These are phyloP conservation scores for Onthophagus taurus DNA, from an alignment of 1,140 invertebrate species.

Conservation along the genomic window DNA sequence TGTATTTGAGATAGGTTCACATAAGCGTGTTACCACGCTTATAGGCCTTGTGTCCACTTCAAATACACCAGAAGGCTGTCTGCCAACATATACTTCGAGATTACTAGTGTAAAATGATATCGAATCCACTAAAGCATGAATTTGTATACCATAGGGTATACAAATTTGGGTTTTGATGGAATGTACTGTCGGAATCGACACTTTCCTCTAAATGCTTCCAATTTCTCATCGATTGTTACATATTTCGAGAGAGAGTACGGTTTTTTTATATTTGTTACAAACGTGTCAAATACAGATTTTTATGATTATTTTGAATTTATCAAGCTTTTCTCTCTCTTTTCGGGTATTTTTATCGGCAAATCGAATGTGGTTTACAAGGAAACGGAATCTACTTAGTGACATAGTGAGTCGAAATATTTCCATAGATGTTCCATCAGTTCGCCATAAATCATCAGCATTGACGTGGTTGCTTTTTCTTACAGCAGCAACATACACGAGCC, in stretches of 20 bases:
- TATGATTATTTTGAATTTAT: slow-evolving; percentile 17
- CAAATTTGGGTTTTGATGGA: slow-evolving; percentile 35
- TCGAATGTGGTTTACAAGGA: no score
- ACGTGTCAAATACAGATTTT: slow-evolving; percentile 32
- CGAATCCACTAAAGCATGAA: slow-evolving; percentile 16
- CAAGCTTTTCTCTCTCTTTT: no score
- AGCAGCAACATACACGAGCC: slow-evolving; percentile 41
- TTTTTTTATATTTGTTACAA: slow-evolving; percentile 23
- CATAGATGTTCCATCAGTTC: slow-evolving; percentile 37
- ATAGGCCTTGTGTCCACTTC: background rate
- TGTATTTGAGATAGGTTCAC: slow-evolving; percentile 1
- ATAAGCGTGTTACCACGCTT: background rate
- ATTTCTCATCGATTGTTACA: slow-evolving; percentile 34
- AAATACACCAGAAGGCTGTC: background rate
- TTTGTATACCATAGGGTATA: slow-evolving; percentile 36
- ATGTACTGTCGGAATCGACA: slow-evolving; percentile 28
- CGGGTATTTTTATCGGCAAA: no score
- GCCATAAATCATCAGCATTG: slow-evolving; percentile 40
- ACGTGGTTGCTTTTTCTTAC: slow-evolving; percentile 39
- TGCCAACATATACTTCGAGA: slow-evolving; percentile 20
- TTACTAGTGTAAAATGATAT: slow-evolving; percentile 29
- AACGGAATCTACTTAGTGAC: no score
- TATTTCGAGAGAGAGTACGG: slow-evolving; percentile 20
- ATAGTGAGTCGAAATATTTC: slow-evolving; percentile 39
- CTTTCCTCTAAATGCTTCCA: slow-evolving; percentile 29